Base-by-base conservation (phyloP, 2,113 vertebrate species). In the Scortum barcoo region DNA sequence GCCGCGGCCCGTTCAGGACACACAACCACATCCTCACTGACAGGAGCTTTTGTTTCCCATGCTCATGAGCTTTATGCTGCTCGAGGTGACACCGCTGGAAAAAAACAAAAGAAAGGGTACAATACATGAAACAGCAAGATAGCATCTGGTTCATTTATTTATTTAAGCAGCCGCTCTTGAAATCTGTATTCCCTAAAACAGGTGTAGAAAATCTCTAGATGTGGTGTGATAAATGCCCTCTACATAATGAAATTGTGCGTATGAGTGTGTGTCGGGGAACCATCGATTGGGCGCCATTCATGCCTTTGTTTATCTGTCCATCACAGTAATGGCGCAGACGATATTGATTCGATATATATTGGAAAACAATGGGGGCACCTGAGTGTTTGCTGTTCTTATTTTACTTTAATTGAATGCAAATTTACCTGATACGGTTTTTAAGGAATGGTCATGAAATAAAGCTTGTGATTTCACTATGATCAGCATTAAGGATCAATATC, bases 41-140 rank as follows among this genome's bases (percentile, higher is more conserved):
- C 81, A 75, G 81, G 28, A 71, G 90, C 90, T 86, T 93, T 92
- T 94, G 79, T 87, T 93, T 92, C 81, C 74, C 42, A 3, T 72
- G 75, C 74, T 83, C 71, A 81, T 20, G 82, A 89, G 86, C 87
- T 83, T 68, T 73, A 61, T 73, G 70, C 78, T 65, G 74, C 73
- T 77, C 6, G 4, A 75, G 74, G 74, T 86, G 83, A 86, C 83
- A 72, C 51, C 0, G 0, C 26, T 56, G 46, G 53, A 72, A 33
- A 53, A 84, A 24, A 60, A 8, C 24, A 50, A 80, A 71, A 68
- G 20, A 50, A 80, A 71, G 65, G 20, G 48, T 44, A 22, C 24
- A 58, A 68, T 53, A 62, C 53, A 70, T 16, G 44, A 85, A 73
- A 80, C 58, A 19, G 48, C 14, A 42, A 78, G 82, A 88, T 86